Conservation (phyloP, 2,888 invertebrate genomes). For the Agonopterix alstromeriana region DNA sequence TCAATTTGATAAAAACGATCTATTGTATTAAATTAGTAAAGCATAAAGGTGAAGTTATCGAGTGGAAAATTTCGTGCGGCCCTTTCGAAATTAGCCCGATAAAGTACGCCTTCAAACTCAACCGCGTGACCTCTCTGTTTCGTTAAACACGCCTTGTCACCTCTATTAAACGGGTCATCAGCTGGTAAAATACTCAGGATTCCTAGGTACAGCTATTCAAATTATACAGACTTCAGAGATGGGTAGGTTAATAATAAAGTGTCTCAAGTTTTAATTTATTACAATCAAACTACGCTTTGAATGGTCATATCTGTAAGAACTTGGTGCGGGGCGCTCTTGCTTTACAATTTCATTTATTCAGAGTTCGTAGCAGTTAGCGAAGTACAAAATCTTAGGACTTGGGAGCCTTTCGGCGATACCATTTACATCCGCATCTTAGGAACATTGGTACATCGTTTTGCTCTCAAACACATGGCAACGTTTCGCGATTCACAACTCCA, state of each 20-base stretch:
- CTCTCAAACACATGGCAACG: slow-evolving; percentile 62
- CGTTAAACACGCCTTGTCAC: slow-evolving; percentile 12
- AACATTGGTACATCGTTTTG: slow-evolving; percentile 64
- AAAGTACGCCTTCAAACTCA: slow-evolving; percentile 10
- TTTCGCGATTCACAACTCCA: slow-evolving; percentile 23
- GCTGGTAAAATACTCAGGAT: not conserved
- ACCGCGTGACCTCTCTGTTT: slow-evolving; percentile 12
- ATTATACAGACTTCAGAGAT: too few species aligned
- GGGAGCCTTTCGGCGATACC: slow-evolving; percentile 40
- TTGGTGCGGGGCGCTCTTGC: not conserved
- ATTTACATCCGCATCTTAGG: slow-evolving; percentile 52
- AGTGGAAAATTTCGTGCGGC: slow-evolving; percentile 28
- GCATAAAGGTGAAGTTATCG: slow-evolving; percentile 21
- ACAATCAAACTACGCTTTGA: slow-evolving; percentile 1
- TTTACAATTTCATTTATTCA: slow-evolving; percentile 1
- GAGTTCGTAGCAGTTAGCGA: not conserved
- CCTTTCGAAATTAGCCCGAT: slow-evolving; percentile 21
- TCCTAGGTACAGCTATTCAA: too few species aligned
- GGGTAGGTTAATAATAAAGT: not conserved
- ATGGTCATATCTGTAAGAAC: not conserved
- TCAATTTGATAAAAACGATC: slow-evolving; percentile 3
- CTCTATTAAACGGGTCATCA: slow-evolving; percentile 6
- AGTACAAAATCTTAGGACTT: slow-evolving; percentile 16
- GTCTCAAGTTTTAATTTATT: slow-evolving; percentile 3
- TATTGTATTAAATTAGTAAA: slow-evolving; percentile 14